Evolutionary conservation across 1,140 invertebrate species (phyloP), one percentile per base, ranked within the genome.

Genomic region (Drosophila rufa): DNA sequence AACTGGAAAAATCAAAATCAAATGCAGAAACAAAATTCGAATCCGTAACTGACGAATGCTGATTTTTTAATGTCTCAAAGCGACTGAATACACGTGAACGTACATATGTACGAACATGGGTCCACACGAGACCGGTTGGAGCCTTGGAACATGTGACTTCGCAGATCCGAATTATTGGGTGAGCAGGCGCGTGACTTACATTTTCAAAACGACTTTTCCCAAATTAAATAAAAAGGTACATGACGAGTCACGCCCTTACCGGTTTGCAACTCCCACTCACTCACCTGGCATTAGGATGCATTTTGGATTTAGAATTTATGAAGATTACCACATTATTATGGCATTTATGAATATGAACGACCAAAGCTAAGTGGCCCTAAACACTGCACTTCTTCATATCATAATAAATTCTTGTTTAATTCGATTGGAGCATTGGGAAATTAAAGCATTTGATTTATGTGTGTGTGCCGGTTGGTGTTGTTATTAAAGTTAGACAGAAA

Each of bases 121-220:
- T 40, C 30, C 68, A 58, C 68, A 58, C 30, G 53, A 25, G 53
- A 73, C 69, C 69, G 67, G 69, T 73, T 60, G 42, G 70, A 74
- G 70, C 67, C 53, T 73, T 73, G 38, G 22, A 58, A 51, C 70
- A 73, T 74, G 68, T 51, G 53, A 74, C 46, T 73, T 74, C 55
- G 38, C 70, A 73, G 38, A 73, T 74, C 55, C 30, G 9, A 73
- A 17, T 50, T 42, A 22, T 60, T 60, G 38, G 69, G 46, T 27
- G 68, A 51, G 4, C 55, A 48, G 25, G 66, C 53, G 69, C 68
- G 46, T 74, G 69, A 73, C 67, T 73, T 73, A 70, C 67, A 70
- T 68, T 68, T 55, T 25, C 3, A 66, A 66, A 66, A 47, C 43
- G 30, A 40, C 33, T 62, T 67, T 68, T 69, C 30, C 47, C 47